These are phyloP conservation scores for Eupeodes luniger DNA, from an alignment of 2,888 invertebrate genomes.

Conservation along the genomic window DNA sequence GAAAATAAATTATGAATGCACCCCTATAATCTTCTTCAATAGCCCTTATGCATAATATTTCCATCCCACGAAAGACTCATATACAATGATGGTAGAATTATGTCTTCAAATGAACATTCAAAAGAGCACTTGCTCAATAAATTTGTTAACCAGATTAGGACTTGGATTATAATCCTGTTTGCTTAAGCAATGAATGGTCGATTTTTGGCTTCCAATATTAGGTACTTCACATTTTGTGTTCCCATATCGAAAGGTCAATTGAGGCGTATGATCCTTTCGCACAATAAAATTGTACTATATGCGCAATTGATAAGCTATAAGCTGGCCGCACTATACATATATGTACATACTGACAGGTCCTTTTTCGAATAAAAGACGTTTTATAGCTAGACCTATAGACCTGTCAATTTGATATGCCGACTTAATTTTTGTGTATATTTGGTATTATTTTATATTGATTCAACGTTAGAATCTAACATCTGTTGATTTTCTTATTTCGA, in stretches of 20 bases:
- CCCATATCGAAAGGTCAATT: slow-evolving; percentile 71
- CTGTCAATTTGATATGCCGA: slow-evolving; percentile 68
- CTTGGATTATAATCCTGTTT: slow-evolving; percentile 67
- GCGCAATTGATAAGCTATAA: slow-evolving; percentile 68
- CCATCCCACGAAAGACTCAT: slow-evolving; percentile 20
- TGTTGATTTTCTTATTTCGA: slow-evolving; percentile 38
- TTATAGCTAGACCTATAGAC: slow-evolving; percentile 18
- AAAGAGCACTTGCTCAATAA: slow-evolving; percentile 73
- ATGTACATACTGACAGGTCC: slow-evolving; percentile 60
- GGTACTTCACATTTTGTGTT: slow-evolving; percentile 55
- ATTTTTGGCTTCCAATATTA: slow-evolving; percentile 63
- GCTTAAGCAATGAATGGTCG: slow-evolving; percentile 66
- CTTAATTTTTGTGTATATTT: slow-evolving; percentile 60
- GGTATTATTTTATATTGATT: slow-evolving; percentile 47
- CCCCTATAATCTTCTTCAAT: not conserved
- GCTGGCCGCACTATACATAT: slow-evolving; percentile 5
- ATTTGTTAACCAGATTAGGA: slow-evolving; percentile 75
- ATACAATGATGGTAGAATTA: not conserved
- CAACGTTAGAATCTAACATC: slow-evolving; percentile 25
- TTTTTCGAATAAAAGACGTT: not conserved
- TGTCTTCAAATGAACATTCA: slow-evolving; percentile 36
- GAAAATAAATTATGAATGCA: slow-evolving; percentile 33
- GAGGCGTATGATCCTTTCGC: slow-evolving; percentile 72
- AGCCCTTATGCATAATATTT: not conserved
- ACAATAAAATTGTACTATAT: slow-evolving; percentile 47